Base-by-base conservation (phyloP, 2,888 invertebrate species). In the Lingula anatina region DNA sequence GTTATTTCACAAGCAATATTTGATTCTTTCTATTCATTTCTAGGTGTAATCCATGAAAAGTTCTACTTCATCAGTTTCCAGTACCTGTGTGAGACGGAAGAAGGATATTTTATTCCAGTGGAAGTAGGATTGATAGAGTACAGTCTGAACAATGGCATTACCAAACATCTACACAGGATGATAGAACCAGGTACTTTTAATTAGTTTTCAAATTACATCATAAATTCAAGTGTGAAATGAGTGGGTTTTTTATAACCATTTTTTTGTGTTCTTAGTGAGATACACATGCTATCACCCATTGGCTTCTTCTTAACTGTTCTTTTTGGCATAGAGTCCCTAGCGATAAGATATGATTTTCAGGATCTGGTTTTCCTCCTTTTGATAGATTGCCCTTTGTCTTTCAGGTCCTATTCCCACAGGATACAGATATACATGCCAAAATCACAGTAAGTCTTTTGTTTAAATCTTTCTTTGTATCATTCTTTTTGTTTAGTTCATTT, bases 61-160 rank as follows among this genome's bases (percentile, higher is more conserved):
- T 53, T 61, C 28, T 56, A 55, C 44, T 50, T 61, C 21, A 49
- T 61, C n/a, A 49, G 51, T n/a, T 53, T 59, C 23, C 56, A 60
- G 35, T 49, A 50, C 23, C 43, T 60, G 18, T 59, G 59, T 37
- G 43, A 43, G 12, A 56, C 57, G 5, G 51, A 52, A 12, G 54
- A 59, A 36, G 44, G 24, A 5, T 43, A 49, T 4, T 60, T 49
- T 35, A 35, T 60, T 27, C 62, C 62, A 3, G 50, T 50, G 25
- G 62, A 62, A 50, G 42, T 62, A 7, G 62, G 57, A 25, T 4
- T 58, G 7, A 47, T 62, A 5, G 57, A 62, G 46, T 62, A 53
- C 42, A 52, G 51, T 24, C 44, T 62, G 21, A 37, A 38, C 15
- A 38, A 60, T 45, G 62, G 62, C 37, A 57, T 62, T 23, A 44